Conservation (phyloP, 2,113 vertebrate species). For the Aptenodytes forsteri region DNA sequence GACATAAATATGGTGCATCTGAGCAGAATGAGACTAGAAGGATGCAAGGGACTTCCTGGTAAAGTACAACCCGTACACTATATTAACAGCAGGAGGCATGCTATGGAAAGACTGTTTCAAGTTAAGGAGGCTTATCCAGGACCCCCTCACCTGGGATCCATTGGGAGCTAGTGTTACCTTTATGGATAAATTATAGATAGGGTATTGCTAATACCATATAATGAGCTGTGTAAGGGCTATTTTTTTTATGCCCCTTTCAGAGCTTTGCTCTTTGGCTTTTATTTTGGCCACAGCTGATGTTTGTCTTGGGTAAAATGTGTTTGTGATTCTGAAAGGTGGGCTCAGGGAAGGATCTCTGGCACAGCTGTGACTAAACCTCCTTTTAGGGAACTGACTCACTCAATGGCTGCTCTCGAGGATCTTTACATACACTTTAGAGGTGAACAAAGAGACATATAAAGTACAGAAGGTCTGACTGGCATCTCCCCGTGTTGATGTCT, state of each 20-base stretch:
- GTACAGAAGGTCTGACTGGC: background rate
- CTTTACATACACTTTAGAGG: background rate
- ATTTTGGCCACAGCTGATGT: background rate
- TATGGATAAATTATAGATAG: background rate
- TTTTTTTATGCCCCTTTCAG: background rate
- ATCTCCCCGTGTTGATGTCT: background rate
- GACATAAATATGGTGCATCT: background rate
- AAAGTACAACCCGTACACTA: fast-evolving
- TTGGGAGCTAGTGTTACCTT: background rate
- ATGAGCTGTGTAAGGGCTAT: background rate
- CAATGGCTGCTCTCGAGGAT: background rate
- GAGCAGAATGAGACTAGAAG: background rate
- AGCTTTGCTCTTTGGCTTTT: background rate
- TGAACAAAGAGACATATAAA: background rate
- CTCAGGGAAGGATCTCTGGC: background rate
- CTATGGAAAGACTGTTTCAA: background rate
- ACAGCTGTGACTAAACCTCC: background rate
- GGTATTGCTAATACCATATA: background rate
- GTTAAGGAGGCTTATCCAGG: background rate
- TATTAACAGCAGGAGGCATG: too few species aligned
- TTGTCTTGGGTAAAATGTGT: background rate
- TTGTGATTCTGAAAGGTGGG: background rate
- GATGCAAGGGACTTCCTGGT: background rate
- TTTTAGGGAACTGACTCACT: background rate
- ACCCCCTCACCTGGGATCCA: background rate